phyloP scores from a whole-genome alignment of 2,888 invertebrate genomes.

The Aspidiotus destructor region DNA sequence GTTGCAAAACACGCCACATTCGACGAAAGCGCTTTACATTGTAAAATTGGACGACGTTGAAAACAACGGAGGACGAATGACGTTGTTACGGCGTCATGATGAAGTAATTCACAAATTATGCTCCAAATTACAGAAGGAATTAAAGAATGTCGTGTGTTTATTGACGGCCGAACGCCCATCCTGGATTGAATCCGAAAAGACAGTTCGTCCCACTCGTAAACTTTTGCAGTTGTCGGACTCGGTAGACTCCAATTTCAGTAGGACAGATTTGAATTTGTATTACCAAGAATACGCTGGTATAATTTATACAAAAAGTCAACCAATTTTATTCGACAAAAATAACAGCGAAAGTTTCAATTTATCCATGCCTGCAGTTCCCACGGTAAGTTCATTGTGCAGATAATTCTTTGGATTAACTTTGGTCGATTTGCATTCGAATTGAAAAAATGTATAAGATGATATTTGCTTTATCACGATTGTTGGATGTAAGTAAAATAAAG shows the following conservation, averaged over 20 bases:
- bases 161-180: conserved; percentile 53
- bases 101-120: conserved; percentile 19
- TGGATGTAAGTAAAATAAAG: no score
- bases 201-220: conserved; percentile 36
- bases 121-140: conserved; percentile 42
- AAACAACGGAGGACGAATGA: background rate
- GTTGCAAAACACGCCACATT: background rate
- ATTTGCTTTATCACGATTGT: no score
- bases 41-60: conserved; percentile 7
- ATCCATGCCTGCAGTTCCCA: no score
- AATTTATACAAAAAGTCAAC: conserved; percentile 30
- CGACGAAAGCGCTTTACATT: background rate
- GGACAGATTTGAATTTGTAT: conserved; percentile 21
- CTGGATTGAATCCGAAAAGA: conserved; percentile 41
- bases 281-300: conserved; percentile 22
- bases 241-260: conserved; percentile 11
- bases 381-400: no score
- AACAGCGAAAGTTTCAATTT: no score
- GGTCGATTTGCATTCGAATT: no score
- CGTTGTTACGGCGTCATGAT: conserved; percentile 5
- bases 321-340: conserved; percentile 7
- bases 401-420: no score
- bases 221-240: conserved; percentile 33
- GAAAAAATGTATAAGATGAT: no score
- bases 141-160: conserved; percentile 47